These are phyloP conservation scores for Tautogolabrus adspersus DNA, from an alignment of 2,113 vertebrate genomes.

Conservation along the genomic window DNA sequence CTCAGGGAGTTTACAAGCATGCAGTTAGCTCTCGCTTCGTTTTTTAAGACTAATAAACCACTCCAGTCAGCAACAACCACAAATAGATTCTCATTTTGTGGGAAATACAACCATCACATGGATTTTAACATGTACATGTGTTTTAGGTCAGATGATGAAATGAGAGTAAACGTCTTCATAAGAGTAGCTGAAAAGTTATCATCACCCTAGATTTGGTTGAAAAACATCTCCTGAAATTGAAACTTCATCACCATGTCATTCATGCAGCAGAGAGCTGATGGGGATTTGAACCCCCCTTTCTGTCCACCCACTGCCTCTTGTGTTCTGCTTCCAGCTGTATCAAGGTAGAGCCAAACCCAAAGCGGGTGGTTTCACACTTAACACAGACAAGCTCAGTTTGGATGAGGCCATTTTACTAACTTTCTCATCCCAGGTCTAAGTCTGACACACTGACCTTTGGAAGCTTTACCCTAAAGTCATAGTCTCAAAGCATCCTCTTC, in stretches of 20 bases:
- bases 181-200: conserved; percentile 27
- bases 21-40: too few relatives aligned
- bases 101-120: too few relatives aligned
- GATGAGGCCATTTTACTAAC: conserved; percentile 36
- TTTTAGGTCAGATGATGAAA: conserved; percentile 40
- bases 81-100: too few relatives aligned
- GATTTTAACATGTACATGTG: neutral
- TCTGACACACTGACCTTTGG: conserved; percentile 25
- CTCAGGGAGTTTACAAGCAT: too few relatives aligned
- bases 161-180: conserved; percentile 6
- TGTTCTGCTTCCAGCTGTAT: conserved; percentile 40
- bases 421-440: conserved; percentile 38
- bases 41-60: too few relatives aligned
- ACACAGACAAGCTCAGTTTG: conserved; percentile 21
- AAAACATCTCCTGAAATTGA: conserved; percentile 28
- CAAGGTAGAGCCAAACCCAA: conserved; percentile 28
- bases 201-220: conserved; percentile 14
- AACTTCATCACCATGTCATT: conserved; percentile 3
- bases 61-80: too few relatives aligned
- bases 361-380: conserved; percentile 47
- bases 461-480: conserved; percentile 17
- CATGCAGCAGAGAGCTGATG: conserved; percentile 13
- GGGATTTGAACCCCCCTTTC: neutral
- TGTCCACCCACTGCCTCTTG: conserved; percentile 27
- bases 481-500: conserved; percentile 19